Percentiles rank a stretch among this genome's conserved stretches.
Conservation (phyloP, 2,113 vertebrate genomes). For the Megaptera novaeangliae region DNA sequence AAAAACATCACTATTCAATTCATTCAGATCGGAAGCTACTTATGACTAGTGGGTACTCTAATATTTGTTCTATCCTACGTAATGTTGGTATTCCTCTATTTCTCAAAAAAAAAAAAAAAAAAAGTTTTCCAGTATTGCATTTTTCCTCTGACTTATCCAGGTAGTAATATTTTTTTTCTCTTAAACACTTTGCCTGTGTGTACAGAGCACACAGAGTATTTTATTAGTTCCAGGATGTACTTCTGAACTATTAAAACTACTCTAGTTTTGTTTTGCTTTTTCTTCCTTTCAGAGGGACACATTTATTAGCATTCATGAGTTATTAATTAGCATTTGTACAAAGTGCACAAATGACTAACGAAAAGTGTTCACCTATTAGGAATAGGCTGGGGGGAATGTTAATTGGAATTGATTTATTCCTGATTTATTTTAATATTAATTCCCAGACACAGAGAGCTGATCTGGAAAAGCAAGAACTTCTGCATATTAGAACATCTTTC, state of each 20-base stretch:
- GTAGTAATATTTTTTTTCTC: neutral
- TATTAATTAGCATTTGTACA: neutral
- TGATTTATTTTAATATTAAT: neutral
- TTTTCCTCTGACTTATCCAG: neutral
- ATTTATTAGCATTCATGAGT: constrained; percentile 9
- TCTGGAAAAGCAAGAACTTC: neutral
- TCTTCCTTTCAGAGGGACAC: neutral
- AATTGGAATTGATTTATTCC: constrained; percentile 17
- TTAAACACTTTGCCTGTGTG: neutral
- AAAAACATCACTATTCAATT: neutral
- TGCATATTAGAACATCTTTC: neutral
- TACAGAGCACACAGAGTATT: neutral
- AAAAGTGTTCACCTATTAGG: constrained; percentile 30
- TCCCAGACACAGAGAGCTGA: neutral
- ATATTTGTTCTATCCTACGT: neutral
- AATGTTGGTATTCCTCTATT: neutral
- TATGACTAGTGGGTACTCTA: neutral
- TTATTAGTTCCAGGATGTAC: neutral
- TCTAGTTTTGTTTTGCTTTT: neutral
- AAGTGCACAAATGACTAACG: constrained; percentile 15
- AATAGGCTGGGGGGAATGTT: neutral
- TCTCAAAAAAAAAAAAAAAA: neutral
- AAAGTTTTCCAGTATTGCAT: neutral
- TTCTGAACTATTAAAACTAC: neutral
- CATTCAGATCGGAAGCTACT: neutral